Conservation (phyloP, 2,797 vertebrate species). For the Lepidocolaptes lacrymiger region DNA sequence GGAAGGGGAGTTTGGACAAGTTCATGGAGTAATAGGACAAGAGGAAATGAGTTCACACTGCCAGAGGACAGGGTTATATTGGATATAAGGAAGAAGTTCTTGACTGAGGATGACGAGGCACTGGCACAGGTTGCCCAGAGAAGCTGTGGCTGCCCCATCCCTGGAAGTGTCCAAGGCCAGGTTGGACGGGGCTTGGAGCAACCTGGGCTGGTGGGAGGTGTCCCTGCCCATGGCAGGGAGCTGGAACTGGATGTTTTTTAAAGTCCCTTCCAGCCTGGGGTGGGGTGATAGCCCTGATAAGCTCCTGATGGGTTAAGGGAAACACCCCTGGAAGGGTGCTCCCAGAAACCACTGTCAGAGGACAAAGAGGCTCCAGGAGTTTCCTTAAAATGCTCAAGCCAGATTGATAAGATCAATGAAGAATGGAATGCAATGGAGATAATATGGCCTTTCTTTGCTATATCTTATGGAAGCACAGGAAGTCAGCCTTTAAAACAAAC, state of each 20-base stretch:
- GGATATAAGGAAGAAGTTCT: background rate
- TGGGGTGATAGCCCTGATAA: too few species aligned
- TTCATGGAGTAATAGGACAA: background rate
- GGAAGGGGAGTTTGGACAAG: background rate
- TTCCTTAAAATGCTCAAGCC: too few species aligned
- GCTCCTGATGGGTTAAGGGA: too few species aligned
- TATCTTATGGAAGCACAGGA: too few species aligned
- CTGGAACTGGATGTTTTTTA: background rate
- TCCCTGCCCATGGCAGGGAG: background rate
- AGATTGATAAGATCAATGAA: too few species aligned
- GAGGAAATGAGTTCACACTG: background rate
- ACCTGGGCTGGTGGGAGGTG: background rate
- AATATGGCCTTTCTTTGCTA: too few species aligned
- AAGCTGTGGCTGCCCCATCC: background rate
- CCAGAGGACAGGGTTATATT: background rate
- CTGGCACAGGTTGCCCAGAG: fast-evolving
- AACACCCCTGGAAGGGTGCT: too few species aligned
- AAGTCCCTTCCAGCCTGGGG: background rate
- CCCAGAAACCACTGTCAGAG: too few species aligned
- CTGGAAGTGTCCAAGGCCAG: background rate
- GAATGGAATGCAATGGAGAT: too few species aligned
- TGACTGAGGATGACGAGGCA: background rate
- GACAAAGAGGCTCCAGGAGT: too few species aligned
- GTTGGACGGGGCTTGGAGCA: fast-evolving
- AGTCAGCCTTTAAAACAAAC: background rate